Percentiles rank a stretch among this genome's conserved stretches.
phyloP scores from a whole-genome alignment of 2,888 invertebrate genomes.

The Cartodere bifasciata region DNA sequence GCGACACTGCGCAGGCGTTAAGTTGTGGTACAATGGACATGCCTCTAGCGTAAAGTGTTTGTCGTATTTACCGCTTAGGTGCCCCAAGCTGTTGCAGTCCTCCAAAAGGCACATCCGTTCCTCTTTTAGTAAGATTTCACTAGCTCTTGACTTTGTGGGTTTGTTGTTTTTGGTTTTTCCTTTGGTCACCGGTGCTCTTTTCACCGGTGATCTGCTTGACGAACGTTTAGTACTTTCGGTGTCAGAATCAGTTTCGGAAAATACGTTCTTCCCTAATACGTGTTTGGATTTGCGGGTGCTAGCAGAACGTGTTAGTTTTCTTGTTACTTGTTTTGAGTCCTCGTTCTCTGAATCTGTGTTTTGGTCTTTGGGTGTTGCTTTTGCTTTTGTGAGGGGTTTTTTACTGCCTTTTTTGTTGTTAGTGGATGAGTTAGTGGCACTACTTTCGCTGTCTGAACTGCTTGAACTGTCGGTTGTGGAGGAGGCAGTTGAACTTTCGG shows the following conservation, averaged over 20 bases:
- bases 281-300: slow-evolving; percentile 55
- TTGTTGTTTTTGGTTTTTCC: slow-evolving; percentile 38
- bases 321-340: slow-evolving; percentile 34
- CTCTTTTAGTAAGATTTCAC: slow-evolving; percentile 33
- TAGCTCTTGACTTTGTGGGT: slow-evolving; percentile 26
- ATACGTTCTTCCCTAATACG: slow-evolving; percentile 42
- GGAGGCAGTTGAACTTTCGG: slow-evolving; percentile 33
- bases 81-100: slow-evolving; percentile 80
- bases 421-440: slow-evolving; percentile 24
- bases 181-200: slow-evolving; percentile 40
- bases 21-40: slow-evolving; percentile 86
- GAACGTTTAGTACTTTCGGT: slow-evolving; percentile 43
- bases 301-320: slow-evolving; percentile 58
- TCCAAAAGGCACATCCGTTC: slow-evolving; percentile 75
- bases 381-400: slow-evolving; percentile 28
- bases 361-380: slow-evolving; percentile 20
- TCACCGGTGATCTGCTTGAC: slow-evolving; percentile 50
- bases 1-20: slow-evolving; percentile 56
- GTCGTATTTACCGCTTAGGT: slow-evolving; percentile 67
- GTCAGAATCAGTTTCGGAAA: slow-evolving; percentile 56
- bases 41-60: slow-evolving; percentile 83
- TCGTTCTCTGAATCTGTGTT: slow-evolving; percentile 23
- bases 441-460: slow-evolving; percentile 30
- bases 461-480: slow-evolving; percentile 26
- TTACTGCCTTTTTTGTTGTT: slow-evolving; percentile 20